Percentiles rank a stretch among this genome's conserved stretches.
Evolutionary conservation across 2,888 invertebrate genomes (phyloP).

Genomic region (Lottia gigantea): DNA sequence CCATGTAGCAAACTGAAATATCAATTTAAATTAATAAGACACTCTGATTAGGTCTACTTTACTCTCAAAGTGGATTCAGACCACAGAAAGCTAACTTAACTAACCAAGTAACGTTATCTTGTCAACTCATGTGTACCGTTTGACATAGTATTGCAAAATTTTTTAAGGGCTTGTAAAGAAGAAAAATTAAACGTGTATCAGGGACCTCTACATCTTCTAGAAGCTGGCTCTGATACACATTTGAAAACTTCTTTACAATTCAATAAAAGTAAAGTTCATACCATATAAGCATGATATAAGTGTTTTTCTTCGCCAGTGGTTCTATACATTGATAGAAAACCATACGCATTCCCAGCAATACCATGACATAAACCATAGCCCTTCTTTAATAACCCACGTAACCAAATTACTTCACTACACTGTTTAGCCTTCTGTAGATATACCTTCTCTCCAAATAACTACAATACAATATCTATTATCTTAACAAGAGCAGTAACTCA

Average conservation of each 20-base stretch:
- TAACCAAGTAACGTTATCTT: too few relatives aligned
- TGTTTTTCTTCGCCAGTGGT: slow-evolving; percentile 80
- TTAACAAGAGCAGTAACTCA: background rate
- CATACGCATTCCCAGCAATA: slow-evolving; percentile 86
- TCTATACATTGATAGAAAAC: slow-evolving; percentile 82
- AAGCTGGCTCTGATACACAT: too few relatives aligned
- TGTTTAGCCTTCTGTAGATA: slow-evolving; percentile 78
- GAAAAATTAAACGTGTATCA: too few relatives aligned
- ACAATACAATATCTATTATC: slow-evolving; percentile 17
- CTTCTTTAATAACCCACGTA: slow-evolving; percentile 82
- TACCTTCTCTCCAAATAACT: slow-evolving; percentile 78
- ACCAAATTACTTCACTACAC: slow-evolving; percentile 84
- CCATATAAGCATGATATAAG: slow-evolving; percentile 77
- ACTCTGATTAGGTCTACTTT: too few relatives aligned
- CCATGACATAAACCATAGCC: slow-evolving; percentile 92
- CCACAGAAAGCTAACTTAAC: too few relatives aligned
- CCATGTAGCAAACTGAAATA: slow-evolving; percentile 82
- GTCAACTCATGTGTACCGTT: too few relatives aligned
- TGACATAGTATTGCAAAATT: too few relatives aligned
- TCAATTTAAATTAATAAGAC: too few relatives aligned
- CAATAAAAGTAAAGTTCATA: slow-evolving; percentile 31
- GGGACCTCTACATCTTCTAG: too few relatives aligned
- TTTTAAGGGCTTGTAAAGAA: too few relatives aligned
- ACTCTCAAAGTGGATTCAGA: too few relatives aligned
- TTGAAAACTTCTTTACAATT: too few relatives aligned